Conservation (phyloP, 2,113 vertebrate species). For the Bombycilla garrulus region DNA sequence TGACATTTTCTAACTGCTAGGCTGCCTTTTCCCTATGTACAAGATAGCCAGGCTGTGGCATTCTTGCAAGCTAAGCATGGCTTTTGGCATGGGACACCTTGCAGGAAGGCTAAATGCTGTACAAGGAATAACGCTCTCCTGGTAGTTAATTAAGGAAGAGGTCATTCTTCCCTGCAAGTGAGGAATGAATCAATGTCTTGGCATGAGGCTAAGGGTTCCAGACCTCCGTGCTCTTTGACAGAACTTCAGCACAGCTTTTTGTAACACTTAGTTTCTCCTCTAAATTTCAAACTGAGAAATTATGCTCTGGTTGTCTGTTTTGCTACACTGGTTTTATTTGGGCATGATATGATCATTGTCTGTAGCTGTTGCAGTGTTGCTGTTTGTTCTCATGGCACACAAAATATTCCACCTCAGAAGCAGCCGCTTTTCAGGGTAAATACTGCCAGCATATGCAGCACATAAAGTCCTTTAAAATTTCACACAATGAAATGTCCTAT, state of each 20-base stretch:
- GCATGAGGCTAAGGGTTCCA: background rate
- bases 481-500: background rate
- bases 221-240: background rate
- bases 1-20: background rate
- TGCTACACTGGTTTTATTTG: constrained; percentile 22
- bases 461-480: constrained; percentile 20
- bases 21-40: background rate
- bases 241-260: constrained; percentile 1
- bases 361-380: background rate
- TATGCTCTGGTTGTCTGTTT: constrained; percentile 31
- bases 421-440: background rate
- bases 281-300: constrained; percentile 35
- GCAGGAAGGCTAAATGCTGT: background rate
- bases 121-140: background rate
- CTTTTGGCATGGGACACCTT: background rate
- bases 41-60: background rate
- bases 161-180: background rate
- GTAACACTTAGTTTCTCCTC: background rate
- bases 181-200: background rate
- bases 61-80: background rate
- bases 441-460: background rate
- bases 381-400: background rate
- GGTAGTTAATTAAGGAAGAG: background rate
- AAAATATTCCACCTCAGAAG: constrained; percentile 50
- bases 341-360: constrained; percentile 18